phyloP scores from a whole-genome alignment of 2,797 vertebrate genomes.

The Aratinga solstitialis region DNA sequence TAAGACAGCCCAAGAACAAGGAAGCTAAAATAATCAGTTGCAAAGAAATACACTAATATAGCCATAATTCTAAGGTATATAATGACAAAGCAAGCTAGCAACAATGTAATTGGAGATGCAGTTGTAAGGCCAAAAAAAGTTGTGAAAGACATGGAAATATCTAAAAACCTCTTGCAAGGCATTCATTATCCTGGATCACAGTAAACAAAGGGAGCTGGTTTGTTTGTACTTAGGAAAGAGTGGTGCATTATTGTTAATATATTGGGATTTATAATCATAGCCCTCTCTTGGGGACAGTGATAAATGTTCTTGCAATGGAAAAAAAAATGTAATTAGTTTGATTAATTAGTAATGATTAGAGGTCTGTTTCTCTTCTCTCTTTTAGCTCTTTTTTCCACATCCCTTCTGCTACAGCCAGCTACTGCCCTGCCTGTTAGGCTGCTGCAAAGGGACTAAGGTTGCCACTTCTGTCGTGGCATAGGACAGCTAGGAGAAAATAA shows the following conservation, averaged over 20 bases:
- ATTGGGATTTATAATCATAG: background rate
- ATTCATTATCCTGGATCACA: background rate
- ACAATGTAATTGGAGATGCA: background rate
- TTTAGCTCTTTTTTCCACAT: background rate
- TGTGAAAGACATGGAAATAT: background rate
- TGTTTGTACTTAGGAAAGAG: background rate
- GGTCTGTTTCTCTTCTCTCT: background rate
- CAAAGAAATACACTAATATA: background rate
- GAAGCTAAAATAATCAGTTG: background rate
- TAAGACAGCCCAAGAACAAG: background rate
- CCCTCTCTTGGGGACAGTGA: background rate
- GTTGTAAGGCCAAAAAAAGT: background rate
- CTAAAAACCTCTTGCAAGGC: background rate
- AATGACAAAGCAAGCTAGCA: background rate
- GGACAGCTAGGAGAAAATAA: background rate
- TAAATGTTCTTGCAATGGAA: background rate
- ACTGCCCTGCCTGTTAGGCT: background rate
- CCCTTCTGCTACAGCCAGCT: background rate
- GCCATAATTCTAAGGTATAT: background rate
- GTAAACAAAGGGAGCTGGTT: background rate
- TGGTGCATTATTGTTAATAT: background rate
- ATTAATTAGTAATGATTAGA: background rate
- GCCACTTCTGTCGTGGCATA: rapidly evolving
- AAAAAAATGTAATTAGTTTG: background rate
- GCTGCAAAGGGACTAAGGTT: background rate